Evolutionary conservation across 2,113 vertebrate genomes (phyloP).

Genomic region (Malurus melanocephalus): DNA sequence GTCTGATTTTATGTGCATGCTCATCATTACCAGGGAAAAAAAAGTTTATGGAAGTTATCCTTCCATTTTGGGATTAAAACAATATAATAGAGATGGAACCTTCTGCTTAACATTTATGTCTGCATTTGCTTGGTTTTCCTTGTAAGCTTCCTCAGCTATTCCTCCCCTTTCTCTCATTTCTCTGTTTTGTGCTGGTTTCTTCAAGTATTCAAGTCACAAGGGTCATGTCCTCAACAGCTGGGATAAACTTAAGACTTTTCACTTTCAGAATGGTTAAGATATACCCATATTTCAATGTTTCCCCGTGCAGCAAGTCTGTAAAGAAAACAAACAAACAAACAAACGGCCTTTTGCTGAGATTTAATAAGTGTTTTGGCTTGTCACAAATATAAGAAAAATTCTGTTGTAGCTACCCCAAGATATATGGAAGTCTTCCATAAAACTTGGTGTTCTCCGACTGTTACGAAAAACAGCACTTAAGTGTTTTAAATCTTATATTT

Average conservation of each 20-base stretch:
- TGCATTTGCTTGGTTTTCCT: neutral
- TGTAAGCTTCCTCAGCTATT: fast-evolving
- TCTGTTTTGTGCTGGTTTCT: neutral
- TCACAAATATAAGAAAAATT: neutral
- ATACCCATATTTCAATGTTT: neutral
- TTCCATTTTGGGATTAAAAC: neutral
- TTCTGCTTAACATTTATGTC: neutral
- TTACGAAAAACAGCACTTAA: neutral
- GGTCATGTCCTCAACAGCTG: neutral
- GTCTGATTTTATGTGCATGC: neutral
- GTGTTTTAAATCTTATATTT: neutral
- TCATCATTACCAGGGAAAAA: neutral
- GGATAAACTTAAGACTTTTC: neutral
- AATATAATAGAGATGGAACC: neutral
- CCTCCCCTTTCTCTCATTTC: neutral
- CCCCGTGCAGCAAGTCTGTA: fast-evolving
- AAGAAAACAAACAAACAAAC: neutral
- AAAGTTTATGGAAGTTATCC: neutral
- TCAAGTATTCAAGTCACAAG: neutral
- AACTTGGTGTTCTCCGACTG: neutral
- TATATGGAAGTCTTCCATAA: neutral
- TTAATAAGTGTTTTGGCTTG: neutral
- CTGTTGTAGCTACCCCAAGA: neutral
- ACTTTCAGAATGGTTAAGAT: neutral
- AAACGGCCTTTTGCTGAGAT: neutral